Base-by-base conservation (phyloP, 2,113 vertebrate species). In the Heptranchias perlo region DNA sequence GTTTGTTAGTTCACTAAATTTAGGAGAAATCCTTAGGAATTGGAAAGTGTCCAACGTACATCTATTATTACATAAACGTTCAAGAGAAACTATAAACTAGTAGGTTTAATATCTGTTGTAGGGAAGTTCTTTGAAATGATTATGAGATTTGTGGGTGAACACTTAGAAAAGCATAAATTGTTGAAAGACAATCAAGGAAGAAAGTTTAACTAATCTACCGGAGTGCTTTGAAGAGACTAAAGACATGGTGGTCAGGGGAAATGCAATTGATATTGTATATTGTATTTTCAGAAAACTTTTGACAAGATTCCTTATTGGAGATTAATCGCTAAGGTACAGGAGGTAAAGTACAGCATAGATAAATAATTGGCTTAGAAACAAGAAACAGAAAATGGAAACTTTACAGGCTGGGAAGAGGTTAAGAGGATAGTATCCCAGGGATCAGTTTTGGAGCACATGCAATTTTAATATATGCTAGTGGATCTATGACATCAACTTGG, bases 1-100 rank as follows among this genome's bases (percentile, higher is more conserved):
- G 49, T 89, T 58, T 89, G 86, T 89, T 87, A 87, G 47, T 87
- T 87, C 86, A 89, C 14, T 54, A 89, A 31, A 11, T 54, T 89
- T 89, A 89, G 28, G 14, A 89, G 47, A 89, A 89, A 58, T 54
- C 13, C 3, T 89, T 54, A 89, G 49, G 28, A 54, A 89, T 89
- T 58, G 49, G 86, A 54, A 89, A 54, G 52, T 31, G 11, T 58
- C 86, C 86, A 89, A 58, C 13, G 3, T 89, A 54, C 52, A 87
- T 47, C 84, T 11, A 54, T 89, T 89, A 89, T n/a, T 44, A 58
- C 49, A 31, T 89, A 35, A 89, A 58, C 31, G 13, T 89, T 89
- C 28, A 73, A 54, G 49, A 3, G 31, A 89, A 89, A 11, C 23
- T 31, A 73, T 35, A 73, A 73, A 35, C 69, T 64, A 69, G 25